Evolutionary conservation across 2,888 invertebrate genomes (phyloP).

Genomic region (Drosophila nr. perissopoda): DNA sequence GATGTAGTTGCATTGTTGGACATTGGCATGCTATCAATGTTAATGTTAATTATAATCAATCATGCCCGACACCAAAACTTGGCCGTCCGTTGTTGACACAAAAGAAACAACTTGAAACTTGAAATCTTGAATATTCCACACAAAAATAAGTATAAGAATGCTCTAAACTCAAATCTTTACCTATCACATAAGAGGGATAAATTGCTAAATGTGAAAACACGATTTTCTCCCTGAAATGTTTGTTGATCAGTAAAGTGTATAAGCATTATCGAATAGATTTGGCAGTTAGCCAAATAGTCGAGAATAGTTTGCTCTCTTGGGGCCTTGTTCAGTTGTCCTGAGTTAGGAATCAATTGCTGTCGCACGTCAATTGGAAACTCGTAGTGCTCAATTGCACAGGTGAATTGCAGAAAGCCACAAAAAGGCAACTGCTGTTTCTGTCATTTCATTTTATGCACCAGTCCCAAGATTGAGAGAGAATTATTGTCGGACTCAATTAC

Average conservation of each 20-base stretch:
- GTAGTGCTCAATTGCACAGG: constrained; percentile 29
- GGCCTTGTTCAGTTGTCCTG: not conserved
- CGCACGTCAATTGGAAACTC: constrained; percentile 32
- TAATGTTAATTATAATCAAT: constrained; percentile 41
- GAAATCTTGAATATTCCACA: not conserved
- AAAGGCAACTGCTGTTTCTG: constrained; percentile 31
- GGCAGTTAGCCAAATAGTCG: not conserved
- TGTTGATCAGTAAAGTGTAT: not conserved
- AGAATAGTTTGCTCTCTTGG: not conserved
- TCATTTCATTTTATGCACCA: constrained; percentile 4
- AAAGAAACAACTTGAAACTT: not conserved
- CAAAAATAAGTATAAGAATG: not conserved
- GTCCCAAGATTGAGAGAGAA: constrained; percentile 29
- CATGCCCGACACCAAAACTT: constrained; percentile 23
- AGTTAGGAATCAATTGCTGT: constrained; percentile 38
- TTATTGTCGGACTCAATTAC: constrained; percentile 28
- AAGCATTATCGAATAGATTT: not conserved
- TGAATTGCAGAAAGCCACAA: constrained; percentile 11
- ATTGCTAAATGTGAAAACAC: not conserved
- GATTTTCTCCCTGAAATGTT: not conserved
- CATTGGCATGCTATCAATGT: constrained; percentile 25
- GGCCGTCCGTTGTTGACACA: not conserved
- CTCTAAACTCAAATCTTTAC: not conserved
- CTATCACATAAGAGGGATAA: not conserved
- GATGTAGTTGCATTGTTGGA: constrained; percentile 47